Evolutionary conservation across 2,113 vertebrate genomes (phyloP).

Genomic region (Salvator merianae): DNA sequence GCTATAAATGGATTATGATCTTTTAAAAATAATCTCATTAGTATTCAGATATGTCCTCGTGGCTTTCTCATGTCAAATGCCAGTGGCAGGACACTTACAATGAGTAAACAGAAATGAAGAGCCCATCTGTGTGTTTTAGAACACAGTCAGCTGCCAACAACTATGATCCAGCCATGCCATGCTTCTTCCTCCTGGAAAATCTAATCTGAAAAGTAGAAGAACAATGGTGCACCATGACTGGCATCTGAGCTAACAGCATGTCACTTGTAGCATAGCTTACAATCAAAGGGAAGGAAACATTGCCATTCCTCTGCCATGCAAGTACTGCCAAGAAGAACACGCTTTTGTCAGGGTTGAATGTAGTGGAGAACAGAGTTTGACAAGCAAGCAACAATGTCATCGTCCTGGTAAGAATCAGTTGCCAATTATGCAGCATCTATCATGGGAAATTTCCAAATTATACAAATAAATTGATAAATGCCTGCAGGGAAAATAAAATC

Average conservation of each 20-base stretch:
- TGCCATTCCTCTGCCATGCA: constrained; percentile 24
- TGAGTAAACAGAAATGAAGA: constrained; percentile 68
- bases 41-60: constrained; percentile 72
- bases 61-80: constrained; percentile 59
- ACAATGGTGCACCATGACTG: constrained; percentile 34
- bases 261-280: constrained; percentile 50
- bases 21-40: constrained; percentile 71
- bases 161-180: constrained; percentile 51
- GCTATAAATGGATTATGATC: constrained; percentile 55
- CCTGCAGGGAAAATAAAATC: constrained; percentile 4
- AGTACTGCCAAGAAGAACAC: constrained; percentile 62
- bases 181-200: constrained; percentile 60
- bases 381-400: constrained; percentile 49
- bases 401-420: constrained; percentile 55
- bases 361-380: constrained; percentile 58
- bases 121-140: constrained; percentile 82
- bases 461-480: constrained; percentile 37
- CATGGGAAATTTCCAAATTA: constrained; percentile 57
- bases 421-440: constrained; percentile 52
- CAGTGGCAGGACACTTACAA: constrained; percentile 67
- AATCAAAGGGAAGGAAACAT: constrained; percentile 43
- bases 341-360: constrained; percentile 60
- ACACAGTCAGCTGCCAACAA: constrained; percentile 73
- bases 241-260: constrained; percentile 56
- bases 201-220: constrained; percentile 63